Percentiles rank a stretch among this genome's conserved stretches.
Conservation (phyloP, 2,113 vertebrate species). For the Chelonoidis abingdonii region DNA sequence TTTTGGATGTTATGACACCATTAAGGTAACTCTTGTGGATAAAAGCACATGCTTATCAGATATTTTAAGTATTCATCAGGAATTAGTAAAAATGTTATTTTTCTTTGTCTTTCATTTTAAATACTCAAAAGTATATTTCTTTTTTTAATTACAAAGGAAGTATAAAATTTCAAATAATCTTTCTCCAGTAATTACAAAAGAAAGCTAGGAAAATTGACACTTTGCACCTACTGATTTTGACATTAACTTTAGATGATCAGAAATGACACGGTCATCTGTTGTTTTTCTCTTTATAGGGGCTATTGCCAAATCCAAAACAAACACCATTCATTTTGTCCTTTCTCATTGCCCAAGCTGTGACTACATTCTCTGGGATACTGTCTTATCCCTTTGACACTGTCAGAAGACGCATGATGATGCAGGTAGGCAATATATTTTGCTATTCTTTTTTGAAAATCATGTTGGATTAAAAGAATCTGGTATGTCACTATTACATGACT, state of each 20-base stretch:
- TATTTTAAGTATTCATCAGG: not conserved
- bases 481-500: not conserved
- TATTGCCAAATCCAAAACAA: constrained; percentile 73
- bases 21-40: constrained; percentile 61
- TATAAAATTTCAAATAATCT: not conserved
- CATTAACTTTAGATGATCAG: not conserved
- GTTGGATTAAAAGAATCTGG: not conserved
- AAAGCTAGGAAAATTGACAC: not conserved
- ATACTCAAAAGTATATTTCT: not conserved
- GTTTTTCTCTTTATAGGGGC: constrained; percentile 40
- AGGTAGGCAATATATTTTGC: constrained; percentile 49
- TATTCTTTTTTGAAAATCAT: not conserved
- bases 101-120: not conserved
- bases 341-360: constrained; percentile 71
- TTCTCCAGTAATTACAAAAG: not conserved
- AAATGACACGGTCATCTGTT: not conserved
- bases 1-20: constrained; percentile 71
- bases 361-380: constrained; percentile 68
- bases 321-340: constrained; percentile 67
- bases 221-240: not conserved
- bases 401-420: constrained; percentile 73
- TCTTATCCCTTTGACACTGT: constrained; percentile 75
- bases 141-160: not conserved
- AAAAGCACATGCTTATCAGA: not conserved
- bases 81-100: not conserved